phyloP scores from a whole-genome alignment of 2,797 vertebrate genomes.

The Takifugu ocellatus region DNA sequence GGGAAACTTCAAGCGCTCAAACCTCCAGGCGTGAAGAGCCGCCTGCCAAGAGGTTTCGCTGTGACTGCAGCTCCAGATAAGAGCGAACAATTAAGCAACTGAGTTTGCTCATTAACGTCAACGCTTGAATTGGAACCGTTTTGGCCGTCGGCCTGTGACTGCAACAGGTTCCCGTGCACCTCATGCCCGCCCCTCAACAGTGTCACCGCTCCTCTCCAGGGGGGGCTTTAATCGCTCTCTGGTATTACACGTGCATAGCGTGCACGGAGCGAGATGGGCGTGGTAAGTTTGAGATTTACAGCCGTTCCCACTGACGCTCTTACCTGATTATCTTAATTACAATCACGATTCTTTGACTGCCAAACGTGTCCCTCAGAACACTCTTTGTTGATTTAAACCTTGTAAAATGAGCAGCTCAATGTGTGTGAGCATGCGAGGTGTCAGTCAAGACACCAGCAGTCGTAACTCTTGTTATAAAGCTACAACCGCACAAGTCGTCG shows the following conservation, averaged over 20 bases:
- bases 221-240: no score
- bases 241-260: no score
- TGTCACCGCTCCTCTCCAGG: conserved; percentile 40
- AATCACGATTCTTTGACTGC: no score
- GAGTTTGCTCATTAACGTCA: conserved; percentile 52
- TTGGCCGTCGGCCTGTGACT: conserved; percentile 61
- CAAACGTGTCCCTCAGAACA: no score
- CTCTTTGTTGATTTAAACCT: no score
- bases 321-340: no score
- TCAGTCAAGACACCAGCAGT: not conserved
- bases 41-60: conserved; percentile 33
- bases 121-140: conserved; percentile 43
- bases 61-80: conserved; percentile 26
- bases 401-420: conserved; percentile 2
- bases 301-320: no score
- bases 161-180: conserved; percentile 47
- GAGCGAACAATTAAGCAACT: conserved; percentile 52
- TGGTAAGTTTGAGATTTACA: no score
- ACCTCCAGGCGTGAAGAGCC: conserved; percentile 38
- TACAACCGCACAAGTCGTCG: no score
- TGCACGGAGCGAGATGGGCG: no score
- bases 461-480: no score
- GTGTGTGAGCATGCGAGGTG: not conserved
- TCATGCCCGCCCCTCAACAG: not conserved
- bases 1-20: conserved; percentile 10